A percentile compares a stretch with the other conserved stretches of the same genome.
Evolutionary conservation across 2,888 invertebrate species (phyloP).

Genomic region (Globia sparganii): DNA sequence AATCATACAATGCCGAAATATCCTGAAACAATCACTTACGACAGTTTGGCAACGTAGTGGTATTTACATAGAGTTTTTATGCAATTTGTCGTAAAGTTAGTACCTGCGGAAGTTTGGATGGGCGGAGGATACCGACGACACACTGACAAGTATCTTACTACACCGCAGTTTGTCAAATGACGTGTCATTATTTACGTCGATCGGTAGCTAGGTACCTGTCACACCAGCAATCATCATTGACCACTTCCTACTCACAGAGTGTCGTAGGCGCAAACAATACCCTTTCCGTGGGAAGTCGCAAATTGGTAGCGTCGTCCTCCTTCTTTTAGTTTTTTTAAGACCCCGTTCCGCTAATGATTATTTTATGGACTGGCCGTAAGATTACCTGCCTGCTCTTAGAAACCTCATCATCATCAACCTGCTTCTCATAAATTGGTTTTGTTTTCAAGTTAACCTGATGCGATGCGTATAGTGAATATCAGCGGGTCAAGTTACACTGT

Average conservation of each 20-base stretch:
- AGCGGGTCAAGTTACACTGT: background rate
- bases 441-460: background rate
- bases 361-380: conserved; percentile 15
- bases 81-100: conserved; percentile 54
- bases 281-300: conserved; percentile 82
- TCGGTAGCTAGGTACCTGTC: conserved; percentile 69
- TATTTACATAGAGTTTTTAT: conserved; percentile 29
- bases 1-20: conserved; percentile 61
- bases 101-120: conserved; percentile 46
- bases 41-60: conserved; percentile 34
- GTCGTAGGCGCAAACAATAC: conserved; percentile 73
- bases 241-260: conserved; percentile 80
- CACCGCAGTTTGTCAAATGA: conserved; percentile 73
- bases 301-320: conserved; percentile 69
- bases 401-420: conserved; percentile 32
- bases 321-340: conserved; percentile 37
- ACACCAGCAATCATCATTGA: conserved; percentile 80
- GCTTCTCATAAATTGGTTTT: background rate
- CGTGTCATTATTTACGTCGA: conserved; percentile 82
- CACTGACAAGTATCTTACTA: conserved; percentile 8
- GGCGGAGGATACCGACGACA: conserved; percentile 28
- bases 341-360: conserved; percentile 35
- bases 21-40: conserved; percentile 58
- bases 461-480: too few relatives aligned
- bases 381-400: conserved; percentile 14